These are phyloP conservation scores for Campoplex capitator DNA, from an alignment of 2,888 invertebrate species.

Conservation along the genomic window DNA sequence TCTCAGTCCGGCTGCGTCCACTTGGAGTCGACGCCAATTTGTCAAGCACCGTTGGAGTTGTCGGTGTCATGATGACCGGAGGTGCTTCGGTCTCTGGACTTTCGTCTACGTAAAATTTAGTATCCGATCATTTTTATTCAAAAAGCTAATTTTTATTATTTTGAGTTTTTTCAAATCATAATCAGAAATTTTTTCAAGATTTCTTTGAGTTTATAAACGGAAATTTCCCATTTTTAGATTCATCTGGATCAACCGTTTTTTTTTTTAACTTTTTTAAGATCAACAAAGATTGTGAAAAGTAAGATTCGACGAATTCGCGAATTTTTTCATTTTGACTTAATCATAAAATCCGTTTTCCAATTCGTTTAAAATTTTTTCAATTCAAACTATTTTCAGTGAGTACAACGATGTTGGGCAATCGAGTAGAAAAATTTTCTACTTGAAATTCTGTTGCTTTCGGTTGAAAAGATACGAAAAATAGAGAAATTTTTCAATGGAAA, in stretches of 20 bases:
- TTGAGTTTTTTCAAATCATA: neutral
- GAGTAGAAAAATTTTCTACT: neutral
- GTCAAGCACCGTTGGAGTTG: slow-evolving; percentile 82
- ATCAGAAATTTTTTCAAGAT: neutral
- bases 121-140: neutral
- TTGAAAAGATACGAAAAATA: neutral
- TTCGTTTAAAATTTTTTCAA: too few species aligned
- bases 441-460: neutral
- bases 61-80: slow-evolving; percentile 80
- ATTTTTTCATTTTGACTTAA: too few species aligned
- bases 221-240: too few species aligned
- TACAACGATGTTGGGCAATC: too few species aligned
- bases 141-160: neutral
- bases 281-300: too few species aligned
- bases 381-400: too few species aligned
- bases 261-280: too few species aligned
- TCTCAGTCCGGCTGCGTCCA: slow-evolving; percentile 89
- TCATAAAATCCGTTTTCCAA: too few species aligned
- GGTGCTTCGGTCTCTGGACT: slow-evolving; percentile 83
- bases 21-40: slow-evolving; percentile 84
- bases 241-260: too few species aligned
- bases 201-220: neutral
- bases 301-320: too few species aligned
- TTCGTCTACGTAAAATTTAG: slow-evolving; percentile 74
- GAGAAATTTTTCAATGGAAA: neutral